Base-by-base conservation (phyloP, 2,888 invertebrate species). In the Drosophila fungiperda region DNA sequence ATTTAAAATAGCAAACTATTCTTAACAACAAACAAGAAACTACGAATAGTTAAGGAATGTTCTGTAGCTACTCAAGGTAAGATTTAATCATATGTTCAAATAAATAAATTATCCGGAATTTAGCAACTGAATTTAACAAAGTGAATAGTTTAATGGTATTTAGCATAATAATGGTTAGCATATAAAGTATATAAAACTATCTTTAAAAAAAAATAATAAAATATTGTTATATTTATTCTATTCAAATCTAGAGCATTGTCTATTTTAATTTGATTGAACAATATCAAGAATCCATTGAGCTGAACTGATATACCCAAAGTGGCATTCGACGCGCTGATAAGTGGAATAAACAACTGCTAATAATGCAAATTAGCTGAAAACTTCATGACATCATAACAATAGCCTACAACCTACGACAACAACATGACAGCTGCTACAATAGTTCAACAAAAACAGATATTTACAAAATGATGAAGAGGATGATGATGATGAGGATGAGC, bases 391-490 rank as follows among this genome's bases (percentile, higher is more conserved):
- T 83, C 86, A 87, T 65, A 52, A 76, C 69, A 83, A 76, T 73
- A 49, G 66, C 53, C 66, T 29, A 42, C 36, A 83, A 88, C 87
- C 88, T 84, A 88, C 78, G 89, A 83, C 84, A 88, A 84, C 83
- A 82, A 73, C 76, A 68, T 69, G 45, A 45, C 35, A 54, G n/a
- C 38, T 40, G 17, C 58, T 52, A 68, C 26, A 59, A 36, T 42
- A 48, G 8, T 15, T 26, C 17, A 59, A 60, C 35, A 59, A 45
- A 74, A 62, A 50, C 55, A 48, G 62, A 69, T 32, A 68, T 55
- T 59, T 57, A 58, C 53, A 50, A 68, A 58, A 58, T 54, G 53
- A 78, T 67, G 26, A 26, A 63, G 40, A 45, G 40, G 12, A 33
- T 36, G 40, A 45, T 29, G 42, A 50, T 36, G 29, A 38, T 53